Evolutionary conservation across 2,888 invertebrate species (phyloP).

Genomic region (Hemithea aestivaria): DNA sequence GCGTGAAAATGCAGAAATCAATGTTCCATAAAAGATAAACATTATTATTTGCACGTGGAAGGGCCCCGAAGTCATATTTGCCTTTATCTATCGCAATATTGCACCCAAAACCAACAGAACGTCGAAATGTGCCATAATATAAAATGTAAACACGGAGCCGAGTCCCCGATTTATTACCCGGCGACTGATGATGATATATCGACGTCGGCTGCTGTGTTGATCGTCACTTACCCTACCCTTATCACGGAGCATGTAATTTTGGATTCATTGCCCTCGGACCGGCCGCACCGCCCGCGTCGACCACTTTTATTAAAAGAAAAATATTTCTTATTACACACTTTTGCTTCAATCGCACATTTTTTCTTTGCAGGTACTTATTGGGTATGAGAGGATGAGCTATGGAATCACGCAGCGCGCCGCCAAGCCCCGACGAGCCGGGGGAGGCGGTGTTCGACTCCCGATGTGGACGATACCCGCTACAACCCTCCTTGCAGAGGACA

Average conservation of each 20-base stretch:
- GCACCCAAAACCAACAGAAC: slow-evolving; percentile 28
- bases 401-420: slow-evolving; percentile 79
- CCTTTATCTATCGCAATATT: slow-evolving; percentile 24
- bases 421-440: slow-evolving; percentile 77
- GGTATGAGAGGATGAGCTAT: slow-evolving; percentile 75
- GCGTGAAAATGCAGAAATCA: background rate
- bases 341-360: slow-evolving; percentile 14
- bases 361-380: slow-evolving; percentile 60
- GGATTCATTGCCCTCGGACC: slow-evolving; percentile 71
- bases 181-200: slow-evolving; percentile 77
- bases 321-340: slow-evolving; percentile 10
- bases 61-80: slow-evolving; percentile 13
- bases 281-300: slow-evolving; percentile 37
- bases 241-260: slow-evolving; percentile 70
- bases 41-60: slow-evolving; percentile 10
- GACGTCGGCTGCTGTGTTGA: slow-evolving; percentile 73
- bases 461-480: slow-evolving; percentile 83
- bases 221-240: slow-evolving; percentile 77
- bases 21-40: slow-evolving; percentile 2
- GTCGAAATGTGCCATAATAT: slow-evolving; percentile 41
- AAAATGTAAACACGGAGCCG: slow-evolving; percentile 60
- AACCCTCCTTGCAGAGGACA: slow-evolving; percentile 70
- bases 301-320: slow-evolving; percentile 46
- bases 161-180: slow-evolving; percentile 66
- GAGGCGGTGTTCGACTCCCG: slow-evolving; percentile 86